These are phyloP conservation scores for Discoglossus pictus DNA, from an alignment of 2,797 vertebrate species.

Conservation along the genomic window DNA sequence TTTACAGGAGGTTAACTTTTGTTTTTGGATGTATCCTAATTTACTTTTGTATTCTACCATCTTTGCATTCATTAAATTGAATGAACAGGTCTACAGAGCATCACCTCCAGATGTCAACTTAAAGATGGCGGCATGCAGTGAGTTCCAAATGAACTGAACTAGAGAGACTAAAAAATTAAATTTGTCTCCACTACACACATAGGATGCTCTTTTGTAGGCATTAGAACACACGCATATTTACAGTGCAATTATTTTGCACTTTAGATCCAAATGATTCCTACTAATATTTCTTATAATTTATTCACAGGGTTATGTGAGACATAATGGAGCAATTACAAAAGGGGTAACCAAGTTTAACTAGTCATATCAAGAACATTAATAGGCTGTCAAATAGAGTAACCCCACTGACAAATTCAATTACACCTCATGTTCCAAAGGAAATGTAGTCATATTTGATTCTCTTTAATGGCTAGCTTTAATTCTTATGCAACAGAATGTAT, in stretches of 20 bases:
- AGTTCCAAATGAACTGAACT: too few species aligned
- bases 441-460: conserved; percentile 65
- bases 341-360: conserved; percentile 73
- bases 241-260: conserved; percentile 1
- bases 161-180: too few species aligned
- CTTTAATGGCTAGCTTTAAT: conserved; percentile 63
- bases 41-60: too few species aligned
- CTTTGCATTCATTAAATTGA: too few species aligned
- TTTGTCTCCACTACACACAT: too few species aligned
- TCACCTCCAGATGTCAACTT: too few species aligned
- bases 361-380: conserved; percentile 65
- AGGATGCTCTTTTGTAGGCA: too few species aligned
- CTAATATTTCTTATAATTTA: conserved; percentile 38
- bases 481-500: conserved; percentile 35
- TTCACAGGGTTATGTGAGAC: conserved; percentile 57
- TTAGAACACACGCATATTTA: too few species aligned
- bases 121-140: too few species aligned
- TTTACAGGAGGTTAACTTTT: too few species aligned
- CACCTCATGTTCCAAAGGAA: conserved; percentile 60
- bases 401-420: conserved; percentile 72
- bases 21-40: too few species aligned
- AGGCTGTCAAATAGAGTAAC: conserved; percentile 72
- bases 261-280: background rate
- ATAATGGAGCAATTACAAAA: conserved; percentile 60
- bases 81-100: too few species aligned